Evolutionary conservation across 2,113 vertebrate species (phyloP).

Genomic region (Vanacampus margaritifer): DNA sequence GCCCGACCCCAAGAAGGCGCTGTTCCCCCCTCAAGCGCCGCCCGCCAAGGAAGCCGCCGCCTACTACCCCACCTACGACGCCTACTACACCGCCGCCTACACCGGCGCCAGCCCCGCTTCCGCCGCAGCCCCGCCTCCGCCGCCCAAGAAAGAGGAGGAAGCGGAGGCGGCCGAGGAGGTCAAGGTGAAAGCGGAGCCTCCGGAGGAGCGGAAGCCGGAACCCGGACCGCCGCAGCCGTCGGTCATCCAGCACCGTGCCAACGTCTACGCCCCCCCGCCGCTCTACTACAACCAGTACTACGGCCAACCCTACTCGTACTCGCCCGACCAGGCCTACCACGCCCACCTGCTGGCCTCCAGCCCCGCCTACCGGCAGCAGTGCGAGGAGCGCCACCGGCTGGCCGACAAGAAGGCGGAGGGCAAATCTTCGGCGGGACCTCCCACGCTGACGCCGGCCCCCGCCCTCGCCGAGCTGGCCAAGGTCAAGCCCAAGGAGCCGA

Average conservation of each 20-base stretch:
- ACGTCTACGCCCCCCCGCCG: conserved; percentile 93
- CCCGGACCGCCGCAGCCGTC: conserved; percentile 80
- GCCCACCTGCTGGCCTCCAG: conserved; percentile 88
- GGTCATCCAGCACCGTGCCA: conserved; percentile 91
- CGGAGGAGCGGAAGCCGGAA: conserved; percentile 74
- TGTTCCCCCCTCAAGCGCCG: conserved; percentile 81
- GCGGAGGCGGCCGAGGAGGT: conserved; percentile 70
- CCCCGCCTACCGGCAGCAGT: conserved; percentile 86
- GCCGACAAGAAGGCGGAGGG: conserved; percentile 80
- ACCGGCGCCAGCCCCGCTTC: conserved; percentile 82
- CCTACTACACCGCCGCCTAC: conserved; percentile 89
- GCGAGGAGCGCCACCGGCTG: conserved; percentile 83
- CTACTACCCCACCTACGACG: conserved; percentile 86
- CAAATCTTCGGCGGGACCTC: conserved; percentile 74
- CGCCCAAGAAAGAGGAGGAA: conserved; percentile 85
- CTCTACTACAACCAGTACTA: conserved; percentile 98
- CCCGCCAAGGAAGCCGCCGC: conserved; percentile 84
- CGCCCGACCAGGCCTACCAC: conserved; percentile 87
- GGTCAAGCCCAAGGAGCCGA: conserved; percentile 58
- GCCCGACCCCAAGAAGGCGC: conserved; percentile 87
- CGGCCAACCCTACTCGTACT: conserved; percentile 85
- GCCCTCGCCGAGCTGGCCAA: conserved; percentile 87
- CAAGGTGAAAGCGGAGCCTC: conserved; percentile 78
- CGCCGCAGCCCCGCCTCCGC: conserved; percentile 53
- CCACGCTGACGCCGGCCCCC: conserved; percentile 84